A percentile compares a stretch with the other conserved stretches of the same genome.
These are phyloP conservation scores for Coenobita brevimanus DNA, from an alignment of 1,140 invertebrate species.

Conservation along the genomic window DNA sequence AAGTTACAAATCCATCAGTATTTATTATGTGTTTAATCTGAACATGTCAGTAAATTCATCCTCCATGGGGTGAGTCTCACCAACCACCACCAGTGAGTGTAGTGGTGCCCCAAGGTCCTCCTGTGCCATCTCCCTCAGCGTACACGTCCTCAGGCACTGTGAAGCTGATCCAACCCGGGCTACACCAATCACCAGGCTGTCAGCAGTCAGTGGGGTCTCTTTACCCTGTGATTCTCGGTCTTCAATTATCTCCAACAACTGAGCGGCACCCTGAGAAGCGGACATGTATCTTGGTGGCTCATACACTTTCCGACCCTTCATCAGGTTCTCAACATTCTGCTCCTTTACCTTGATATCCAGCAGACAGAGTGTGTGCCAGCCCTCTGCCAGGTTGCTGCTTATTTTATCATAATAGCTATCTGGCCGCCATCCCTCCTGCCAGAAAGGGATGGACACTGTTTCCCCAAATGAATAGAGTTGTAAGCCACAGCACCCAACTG, in stretches of 20 bases:
- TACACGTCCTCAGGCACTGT: slow-evolving; percentile 86
- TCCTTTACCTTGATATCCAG: slow-evolving; percentile 98
- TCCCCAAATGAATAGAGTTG: slow-evolving; percentile 98
- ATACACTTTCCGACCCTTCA: slow-evolving; percentile 90
- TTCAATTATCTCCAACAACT: slow-evolving; percentile 86
- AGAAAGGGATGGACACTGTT: slow-evolving; percentile 97
- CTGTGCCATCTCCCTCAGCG: slow-evolving; percentile 82
- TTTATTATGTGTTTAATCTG: background rate
- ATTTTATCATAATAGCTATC: slow-evolving; percentile 98
- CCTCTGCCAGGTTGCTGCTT: slow-evolving; percentile 84
- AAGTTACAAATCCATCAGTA: too few relatives aligned
- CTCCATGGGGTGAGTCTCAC: slow-evolving; percentile 92
- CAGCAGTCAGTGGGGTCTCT: slow-evolving; percentile 72
- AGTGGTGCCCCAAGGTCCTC: slow-evolving; percentile 89
- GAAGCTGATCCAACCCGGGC: slow-evolving; percentile 90
- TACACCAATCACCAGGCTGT: slow-evolving; percentile 86
- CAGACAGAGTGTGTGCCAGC: slow-evolving; percentile 94
- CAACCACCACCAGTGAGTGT: slow-evolving; percentile 93
- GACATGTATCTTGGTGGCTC: slow-evolving; percentile 97
- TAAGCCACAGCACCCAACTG: slow-evolving; percentile 93
- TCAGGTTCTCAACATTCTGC: slow-evolving; percentile 93
- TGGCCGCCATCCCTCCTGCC: slow-evolving; percentile 96
- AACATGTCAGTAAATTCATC: slow-evolving; percentile 82
- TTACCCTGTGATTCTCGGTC: slow-evolving; percentile 71
- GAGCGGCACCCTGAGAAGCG: slow-evolving; percentile 87